Percentiles rank a stretch among this genome's conserved stretches.
These are phyloP conservation scores for Tragelaphus scriptus DNA, from an alignment of 2,113 vertebrate genomes.

Conservation along the genomic window DNA sequence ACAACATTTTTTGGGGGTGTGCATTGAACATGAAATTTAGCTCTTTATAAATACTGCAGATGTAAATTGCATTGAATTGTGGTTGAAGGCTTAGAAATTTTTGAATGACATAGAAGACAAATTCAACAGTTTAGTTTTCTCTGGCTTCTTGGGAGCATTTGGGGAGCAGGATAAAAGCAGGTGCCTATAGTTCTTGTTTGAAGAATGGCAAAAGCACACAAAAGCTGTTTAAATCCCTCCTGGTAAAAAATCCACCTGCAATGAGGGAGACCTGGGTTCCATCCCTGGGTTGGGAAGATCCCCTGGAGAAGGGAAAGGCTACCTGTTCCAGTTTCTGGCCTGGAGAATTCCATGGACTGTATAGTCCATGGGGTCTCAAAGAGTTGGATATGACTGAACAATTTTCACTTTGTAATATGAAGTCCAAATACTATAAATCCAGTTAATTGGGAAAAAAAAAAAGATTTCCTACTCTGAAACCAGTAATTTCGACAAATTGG, in stretches of 20 bases:
- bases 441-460: background rate
- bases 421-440: conserved; percentile 35
- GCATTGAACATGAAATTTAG: background rate
- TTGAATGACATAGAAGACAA: background rate
- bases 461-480: conserved; percentile 35
- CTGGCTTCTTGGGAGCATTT: background rate
- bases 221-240: conserved; percentile 12
- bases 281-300: background rate
- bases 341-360: background rate
- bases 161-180: background rate
- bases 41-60: background rate
- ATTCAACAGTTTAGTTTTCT: background rate
- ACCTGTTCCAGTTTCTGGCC: background rate
- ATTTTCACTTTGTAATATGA: background rate
- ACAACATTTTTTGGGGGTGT: background rate
- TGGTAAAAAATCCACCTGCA: background rate
- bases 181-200: background rate
- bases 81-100: background rate
- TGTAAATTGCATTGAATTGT: background rate
- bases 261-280: background rate
- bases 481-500: conserved; percentile 64
- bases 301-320: background rate
- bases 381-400: background rate
- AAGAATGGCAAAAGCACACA: background rate
- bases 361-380: background rate